A percentile compares a stretch with the other conserved stretches of the same genome.
Conservation (phyloP, 2,888 invertebrate species). For the Andrena fulva region DNA sequence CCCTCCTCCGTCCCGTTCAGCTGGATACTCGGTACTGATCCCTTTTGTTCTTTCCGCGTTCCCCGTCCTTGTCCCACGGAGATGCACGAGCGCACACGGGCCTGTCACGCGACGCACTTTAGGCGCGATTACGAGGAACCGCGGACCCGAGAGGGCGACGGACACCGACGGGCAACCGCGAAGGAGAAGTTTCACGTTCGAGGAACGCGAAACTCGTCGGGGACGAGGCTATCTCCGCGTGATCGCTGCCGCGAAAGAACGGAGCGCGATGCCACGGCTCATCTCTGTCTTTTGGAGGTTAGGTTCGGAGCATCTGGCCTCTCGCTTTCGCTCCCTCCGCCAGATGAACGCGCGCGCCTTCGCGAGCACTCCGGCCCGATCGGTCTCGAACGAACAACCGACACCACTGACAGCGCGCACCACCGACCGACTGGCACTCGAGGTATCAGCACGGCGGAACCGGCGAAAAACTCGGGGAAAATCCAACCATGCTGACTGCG, state of each 20-base stretch:
- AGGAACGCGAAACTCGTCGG: conserved; percentile 19
- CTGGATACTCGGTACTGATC: conserved; percentile 13
- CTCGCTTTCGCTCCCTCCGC: conserved; percentile 44
- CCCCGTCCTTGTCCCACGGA: conserved; percentile 5
- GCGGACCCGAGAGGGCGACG: neutral
- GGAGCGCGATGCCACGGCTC: conserved; percentile 41
- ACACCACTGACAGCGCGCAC: conserved; percentile 31
- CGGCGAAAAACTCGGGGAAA: conserved; percentile 69
- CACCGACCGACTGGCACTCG: conserved; percentile 24
- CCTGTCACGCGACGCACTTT: conserved; percentile 56
- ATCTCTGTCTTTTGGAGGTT: conserved; percentile 74
- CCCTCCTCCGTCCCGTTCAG: conserved; percentile 7
- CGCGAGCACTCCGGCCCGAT: conserved; percentile 1
- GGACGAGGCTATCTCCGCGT: conserved; percentile 25
- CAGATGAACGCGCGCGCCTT: neutral
- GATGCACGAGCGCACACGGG: conserved; percentile 30
- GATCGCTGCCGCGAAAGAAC: conserved; percentile 40
- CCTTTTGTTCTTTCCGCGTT: conserved; percentile 34
- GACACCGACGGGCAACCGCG: neutral
- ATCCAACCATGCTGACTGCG: conserved; percentile 79
- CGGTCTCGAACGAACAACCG: neutral
- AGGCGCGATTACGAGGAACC: conserved; percentile 40
- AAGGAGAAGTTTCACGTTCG: neutral
- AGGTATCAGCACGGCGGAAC: conserved; percentile 50
- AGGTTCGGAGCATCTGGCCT: conserved; percentile 72